These are phyloP conservation scores for Leptosomus discolor DNA, from an alignment of 2,113 vertebrate species.

Conservation along the genomic window DNA sequence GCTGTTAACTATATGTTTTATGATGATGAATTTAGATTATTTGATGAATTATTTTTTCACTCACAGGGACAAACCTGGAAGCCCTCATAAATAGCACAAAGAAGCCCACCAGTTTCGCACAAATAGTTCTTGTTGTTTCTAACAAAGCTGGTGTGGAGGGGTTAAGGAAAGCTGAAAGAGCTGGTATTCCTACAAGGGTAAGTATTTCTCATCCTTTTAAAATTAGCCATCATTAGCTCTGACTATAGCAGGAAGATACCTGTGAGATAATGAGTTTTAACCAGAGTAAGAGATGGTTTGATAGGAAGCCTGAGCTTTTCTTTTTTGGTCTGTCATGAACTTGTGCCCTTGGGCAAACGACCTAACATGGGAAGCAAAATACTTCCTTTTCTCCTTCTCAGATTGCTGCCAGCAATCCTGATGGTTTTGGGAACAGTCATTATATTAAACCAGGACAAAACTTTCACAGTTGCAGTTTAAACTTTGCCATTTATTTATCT, in stretches of 20 bases:
- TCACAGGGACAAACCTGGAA: conserved; percentile 91
- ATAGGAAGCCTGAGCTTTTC: neutral
- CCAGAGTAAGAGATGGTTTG: neutral
- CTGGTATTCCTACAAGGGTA: conserved; percentile 90
- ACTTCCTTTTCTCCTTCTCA: neutral
- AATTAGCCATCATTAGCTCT: neutral
- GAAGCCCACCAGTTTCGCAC: conserved; percentile 79
- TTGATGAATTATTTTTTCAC: neutral
- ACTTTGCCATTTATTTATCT: neutral
- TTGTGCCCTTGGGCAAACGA: neutral
- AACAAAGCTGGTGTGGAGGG: conserved; percentile 88
- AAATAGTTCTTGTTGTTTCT: conserved; percentile 90
- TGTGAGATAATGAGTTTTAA: neutral
- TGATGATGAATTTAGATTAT: too few species aligned
- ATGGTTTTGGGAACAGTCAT: neutral
- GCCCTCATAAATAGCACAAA: conserved; percentile 87
- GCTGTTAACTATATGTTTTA: neutral
- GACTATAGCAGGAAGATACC: neutral
- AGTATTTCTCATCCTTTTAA: neutral
- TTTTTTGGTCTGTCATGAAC: neutral
- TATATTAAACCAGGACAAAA: neutral
- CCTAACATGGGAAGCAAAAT: neutral
- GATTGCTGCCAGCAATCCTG: neutral
- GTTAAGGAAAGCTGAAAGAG: conserved; percentile 84
- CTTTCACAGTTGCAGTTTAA: neutral